Evolutionary conservation across 2,113 vertebrate genomes (phyloP).

Genomic region (Alces alces): DNA sequence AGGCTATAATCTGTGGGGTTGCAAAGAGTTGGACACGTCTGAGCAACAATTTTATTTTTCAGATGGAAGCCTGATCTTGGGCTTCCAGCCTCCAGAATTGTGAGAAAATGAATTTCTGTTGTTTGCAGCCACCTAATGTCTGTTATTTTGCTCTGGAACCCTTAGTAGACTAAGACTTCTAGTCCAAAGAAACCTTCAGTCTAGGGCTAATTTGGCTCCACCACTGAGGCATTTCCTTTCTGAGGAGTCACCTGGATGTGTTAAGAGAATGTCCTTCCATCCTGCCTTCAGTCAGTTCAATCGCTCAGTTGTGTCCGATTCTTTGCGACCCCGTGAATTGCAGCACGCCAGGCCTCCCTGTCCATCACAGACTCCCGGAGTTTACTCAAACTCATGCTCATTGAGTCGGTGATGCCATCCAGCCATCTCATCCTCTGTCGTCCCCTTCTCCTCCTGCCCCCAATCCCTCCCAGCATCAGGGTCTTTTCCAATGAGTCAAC

Average conservation of each 20-base stretch:
- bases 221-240: background rate
- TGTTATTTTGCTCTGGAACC: background rate
- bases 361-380: background rate
- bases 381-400: background rate
- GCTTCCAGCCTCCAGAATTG: background rate
- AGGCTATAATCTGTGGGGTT: background rate
- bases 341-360: background rate
- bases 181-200: background rate
- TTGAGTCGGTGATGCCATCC: background rate
- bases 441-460: background rate
- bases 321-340: background rate
- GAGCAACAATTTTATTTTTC: background rate
- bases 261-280: background rate
- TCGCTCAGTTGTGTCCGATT: background rate
- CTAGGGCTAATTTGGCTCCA: background rate
- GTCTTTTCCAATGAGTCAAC: background rate
- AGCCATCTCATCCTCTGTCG: background rate
- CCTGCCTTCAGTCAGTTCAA: background rate
- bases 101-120: background rate
- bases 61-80: background rate
- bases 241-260: background rate
- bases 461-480: background rate
- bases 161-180: background rate
- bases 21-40: background rate
- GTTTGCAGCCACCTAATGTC: background rate